Base-by-base conservation (phyloP, 2,797 vertebrate genomes). In the Ispidina lecontei region DNA sequence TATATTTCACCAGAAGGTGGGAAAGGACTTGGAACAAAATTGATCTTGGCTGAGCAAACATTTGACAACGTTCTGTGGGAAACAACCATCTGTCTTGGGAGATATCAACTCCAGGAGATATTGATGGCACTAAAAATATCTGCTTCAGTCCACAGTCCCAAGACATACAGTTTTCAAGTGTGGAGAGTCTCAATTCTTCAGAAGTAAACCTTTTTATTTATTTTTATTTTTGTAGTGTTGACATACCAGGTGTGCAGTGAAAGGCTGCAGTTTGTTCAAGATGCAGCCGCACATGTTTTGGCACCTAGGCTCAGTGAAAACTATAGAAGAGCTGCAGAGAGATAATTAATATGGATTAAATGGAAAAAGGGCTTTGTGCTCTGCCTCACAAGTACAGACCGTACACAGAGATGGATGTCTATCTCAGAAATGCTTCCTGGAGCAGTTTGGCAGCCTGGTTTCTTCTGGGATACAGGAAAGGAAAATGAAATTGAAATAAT, bases 41-140 rank as follows among this genome's bases (percentile, higher is more conserved):
- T 94, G 83, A 95, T 97, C 91, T 97, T 97, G 96, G 95, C 96
- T 96, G 93, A 97, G 94, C 95, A 97, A 96, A 97, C 96, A 96
- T 96, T 97, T 96, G 96, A 96, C 96, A 96, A 94, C 43, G 95
- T 95, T 93, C 94, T 93, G 90, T 94, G 76, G 94, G 96, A 96
- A 97, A 97, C 94, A 96, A 87, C 96, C 95, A 97, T 96, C 95
- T 96, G 96, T 95, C 94, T 94, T 94, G 94, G 91, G 94, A 97
- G 90, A 90, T 92, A 95, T 92, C 95, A 94, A 73, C 87, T 94
- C 87, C 84, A 91, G 86, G 87, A 96, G 94, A 97, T 96, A 95
- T 44, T 94, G 93, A 94, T 92, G 94, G 87, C 89, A 91, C 95
- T 97, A 96, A 96, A 97, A 97, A 97, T 97, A 97, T 85, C 90